phyloP scores from a whole-genome alignment of 1,140 invertebrate species.

The Oedothorax gibbosus region DNA sequence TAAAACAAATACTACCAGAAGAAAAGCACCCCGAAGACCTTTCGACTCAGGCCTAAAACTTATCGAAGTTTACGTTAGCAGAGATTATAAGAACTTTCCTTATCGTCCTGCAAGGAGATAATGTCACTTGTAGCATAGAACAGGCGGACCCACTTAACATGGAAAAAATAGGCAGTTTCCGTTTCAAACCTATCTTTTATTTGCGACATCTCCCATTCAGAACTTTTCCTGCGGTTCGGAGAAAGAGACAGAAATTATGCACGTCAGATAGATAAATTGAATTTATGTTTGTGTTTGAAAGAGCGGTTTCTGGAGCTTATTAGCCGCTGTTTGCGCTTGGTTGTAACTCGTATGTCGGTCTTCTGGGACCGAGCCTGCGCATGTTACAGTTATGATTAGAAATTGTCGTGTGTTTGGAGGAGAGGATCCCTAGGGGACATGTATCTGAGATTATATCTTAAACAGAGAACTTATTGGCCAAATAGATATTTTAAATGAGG shows the following conservation, averaged over 20 bases:
- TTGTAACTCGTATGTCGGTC: no score
- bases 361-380: background rate
- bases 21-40: slow-evolving; percentile 2
- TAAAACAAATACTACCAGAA: background rate
- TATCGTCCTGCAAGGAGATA: slow-evolving; percentile 30
- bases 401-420: background rate
- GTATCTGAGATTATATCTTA: background rate
- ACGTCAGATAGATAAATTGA: slow-evolving; percentile 30
- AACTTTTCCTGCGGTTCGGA: background rate
- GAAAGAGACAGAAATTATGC: background rate
- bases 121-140: slow-evolving; percentile 34
- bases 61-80: slow-evolving; percentile 32
- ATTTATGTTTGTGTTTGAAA: slow-evolving; percentile 39
- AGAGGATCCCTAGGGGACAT: background rate
- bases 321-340: slow-evolving; percentile 2
- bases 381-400: background rate
- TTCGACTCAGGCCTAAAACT: slow-evolving; percentile 8
- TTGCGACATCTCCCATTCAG: background rate
- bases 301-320: background rate
- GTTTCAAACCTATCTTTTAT: slow-evolving; percentile 35
- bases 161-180: slow-evolving; percentile 30
- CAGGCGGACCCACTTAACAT: slow-evolving; percentile 22
- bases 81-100: background rate
- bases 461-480: no score
- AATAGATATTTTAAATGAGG: no score